Percentiles rank a stretch among this genome's conserved stretches.
Conservation (phyloP, 2,888 invertebrate species). For the Gastracanthus pulcherrimus region DNA sequence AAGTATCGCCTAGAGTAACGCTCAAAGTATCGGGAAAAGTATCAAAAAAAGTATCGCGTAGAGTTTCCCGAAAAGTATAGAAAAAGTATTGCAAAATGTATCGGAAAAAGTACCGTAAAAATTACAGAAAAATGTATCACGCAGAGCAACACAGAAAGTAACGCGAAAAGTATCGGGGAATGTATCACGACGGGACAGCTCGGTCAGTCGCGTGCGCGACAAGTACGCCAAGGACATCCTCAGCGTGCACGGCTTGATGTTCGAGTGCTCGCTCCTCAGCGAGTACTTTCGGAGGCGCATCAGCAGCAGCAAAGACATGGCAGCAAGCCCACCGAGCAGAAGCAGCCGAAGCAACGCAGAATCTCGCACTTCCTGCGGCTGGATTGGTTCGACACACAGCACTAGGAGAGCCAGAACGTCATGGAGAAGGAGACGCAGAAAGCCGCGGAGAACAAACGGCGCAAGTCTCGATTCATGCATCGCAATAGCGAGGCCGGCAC, state of each 20-base stretch:
- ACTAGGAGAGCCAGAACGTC: constrained; percentile 83
- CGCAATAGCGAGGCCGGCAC: constrained; percentile 79
- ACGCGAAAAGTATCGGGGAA: no score
- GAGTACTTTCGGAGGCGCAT: constrained; percentile 80
- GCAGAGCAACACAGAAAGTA: no score
- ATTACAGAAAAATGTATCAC: no score
- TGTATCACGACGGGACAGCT: constrained; percentile 69
- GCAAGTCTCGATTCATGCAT: constrained; percentile 84
- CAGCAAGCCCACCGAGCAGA: constrained; percentile 14
- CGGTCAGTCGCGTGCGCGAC: constrained; percentile 48
- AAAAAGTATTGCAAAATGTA: no score
- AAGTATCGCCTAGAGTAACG: no score
- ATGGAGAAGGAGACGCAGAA: constrained; percentile 76
- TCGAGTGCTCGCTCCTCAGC: constrained; percentile 80
- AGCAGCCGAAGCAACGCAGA: constrained; percentile 79
- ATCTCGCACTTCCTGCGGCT: constrained; percentile 87
- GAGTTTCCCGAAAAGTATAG: no score
- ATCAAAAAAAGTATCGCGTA: no score
- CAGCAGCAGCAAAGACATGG: constrained; percentile 73
- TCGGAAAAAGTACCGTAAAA: no score
- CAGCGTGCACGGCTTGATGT: constrained; percentile 63
- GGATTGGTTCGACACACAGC: constrained; percentile 86
- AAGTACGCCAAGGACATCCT: constrained; percentile 61
- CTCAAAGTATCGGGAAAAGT: no score
- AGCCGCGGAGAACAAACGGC: constrained; percentile 78